Conservation (phyloP, 1,140 invertebrate genomes). For the Drosophila ananassae region DNA sequence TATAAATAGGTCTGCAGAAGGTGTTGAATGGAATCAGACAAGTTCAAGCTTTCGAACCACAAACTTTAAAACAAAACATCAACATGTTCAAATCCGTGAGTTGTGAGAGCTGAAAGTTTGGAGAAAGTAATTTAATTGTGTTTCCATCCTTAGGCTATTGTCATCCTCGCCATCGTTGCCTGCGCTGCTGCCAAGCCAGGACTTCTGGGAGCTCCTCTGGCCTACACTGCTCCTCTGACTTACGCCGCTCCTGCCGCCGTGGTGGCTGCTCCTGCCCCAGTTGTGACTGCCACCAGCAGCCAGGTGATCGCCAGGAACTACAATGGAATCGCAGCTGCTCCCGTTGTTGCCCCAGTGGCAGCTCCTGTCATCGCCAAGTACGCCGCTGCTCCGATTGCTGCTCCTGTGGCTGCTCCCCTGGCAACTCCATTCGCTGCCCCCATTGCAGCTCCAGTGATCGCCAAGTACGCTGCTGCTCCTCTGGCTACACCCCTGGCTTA, state of each 20-base stretch:
- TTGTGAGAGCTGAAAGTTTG: background rate
- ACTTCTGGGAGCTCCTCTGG: slow-evolving; percentile 47
- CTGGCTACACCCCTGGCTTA: too few species aligned
- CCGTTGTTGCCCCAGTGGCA: slow-evolving; percentile 57
- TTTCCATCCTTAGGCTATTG: slow-evolving; percentile 53
- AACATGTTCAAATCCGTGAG: slow-evolving; percentile 74
- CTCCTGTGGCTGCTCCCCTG: slow-evolving; percentile 26
- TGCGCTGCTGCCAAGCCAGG: slow-evolving; percentile 74
- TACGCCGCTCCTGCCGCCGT: slow-evolving; percentile 61
- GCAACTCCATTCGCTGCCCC: slow-evolving; percentile 27
- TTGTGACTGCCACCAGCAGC: slow-evolving; percentile 84
- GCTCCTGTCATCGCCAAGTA: slow-evolving; percentile 49
- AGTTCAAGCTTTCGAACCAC: slow-evolving; percentile 24
- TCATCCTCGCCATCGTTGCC: slow-evolving; percentile 76
- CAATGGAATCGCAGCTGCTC: slow-evolving; percentile 79
- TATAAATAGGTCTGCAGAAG: slow-evolving; percentile 30
- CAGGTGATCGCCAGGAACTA: slow-evolving; percentile 84
- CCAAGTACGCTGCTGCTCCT: too few species aligned
- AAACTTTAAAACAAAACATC: slow-evolving; percentile 16
- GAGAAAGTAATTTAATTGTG: background rate
- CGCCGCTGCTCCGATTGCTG: slow-evolving; percentile 33
- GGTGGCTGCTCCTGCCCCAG: slow-evolving; percentile 68
- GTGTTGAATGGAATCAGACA: slow-evolving; percentile 23
- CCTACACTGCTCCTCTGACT: slow-evolving; percentile 36
- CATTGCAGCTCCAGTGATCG: background rate